Conservation (phyloP, 1,140 invertebrate genomes). For the Apolygus lucorum region DNA sequence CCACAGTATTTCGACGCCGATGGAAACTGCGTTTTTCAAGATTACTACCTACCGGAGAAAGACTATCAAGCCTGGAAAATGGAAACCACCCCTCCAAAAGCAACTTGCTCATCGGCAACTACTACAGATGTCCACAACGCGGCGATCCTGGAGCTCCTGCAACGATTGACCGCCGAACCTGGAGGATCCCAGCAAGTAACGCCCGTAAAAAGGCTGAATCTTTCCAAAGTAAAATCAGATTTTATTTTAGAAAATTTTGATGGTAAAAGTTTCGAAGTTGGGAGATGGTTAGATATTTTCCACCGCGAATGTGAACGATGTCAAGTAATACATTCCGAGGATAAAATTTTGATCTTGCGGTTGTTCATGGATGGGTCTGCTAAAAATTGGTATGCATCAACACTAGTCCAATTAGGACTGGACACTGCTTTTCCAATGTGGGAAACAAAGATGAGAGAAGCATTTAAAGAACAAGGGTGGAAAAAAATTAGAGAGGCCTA, state of each 20-base stretch:
- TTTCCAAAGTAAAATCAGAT: slow-evolving; percentile 3
- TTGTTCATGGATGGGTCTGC: neutral
- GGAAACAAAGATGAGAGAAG: neutral
- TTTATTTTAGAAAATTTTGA: slow-evolving; percentile 5
- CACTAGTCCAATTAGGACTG: neutral
- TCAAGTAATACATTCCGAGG: neutral
- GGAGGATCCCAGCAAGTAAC: neutral
- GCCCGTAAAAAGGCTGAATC: neutral
- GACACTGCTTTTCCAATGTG: neutral
- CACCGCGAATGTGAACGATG: neutral
- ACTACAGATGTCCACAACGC: neutral
- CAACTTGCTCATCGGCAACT: neutral
- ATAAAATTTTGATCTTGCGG: slow-evolving; percentile 3
- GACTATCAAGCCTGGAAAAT: neutral
- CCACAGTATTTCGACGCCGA: neutral
- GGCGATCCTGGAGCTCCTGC: neutral
- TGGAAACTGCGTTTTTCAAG: neutral
- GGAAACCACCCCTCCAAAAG: neutral
- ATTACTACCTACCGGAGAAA: neutral
- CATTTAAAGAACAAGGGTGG: slow-evolving; percentile 34
- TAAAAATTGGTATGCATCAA: neutral
- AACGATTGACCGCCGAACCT: neutral
- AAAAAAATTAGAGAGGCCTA: slow-evolving; percentile 35
- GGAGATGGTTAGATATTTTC: neutral
- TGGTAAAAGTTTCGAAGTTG: neutral